phyloP scores from a whole-genome alignment of 1,140 invertebrate genomes.

The Drosophila nigrodunni region DNA sequence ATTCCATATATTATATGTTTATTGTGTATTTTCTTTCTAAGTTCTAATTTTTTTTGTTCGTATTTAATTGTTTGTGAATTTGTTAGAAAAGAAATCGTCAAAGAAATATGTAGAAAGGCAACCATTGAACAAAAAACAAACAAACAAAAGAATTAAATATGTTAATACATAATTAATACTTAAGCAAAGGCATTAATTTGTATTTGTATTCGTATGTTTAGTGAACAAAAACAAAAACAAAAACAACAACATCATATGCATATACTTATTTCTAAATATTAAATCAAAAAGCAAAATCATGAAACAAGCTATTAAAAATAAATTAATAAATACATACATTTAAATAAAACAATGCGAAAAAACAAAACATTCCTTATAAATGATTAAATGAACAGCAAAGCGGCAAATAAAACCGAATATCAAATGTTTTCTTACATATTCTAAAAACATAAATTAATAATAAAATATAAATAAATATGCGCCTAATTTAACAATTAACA shows the following conservation, averaged over 20 bases:
- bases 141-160: conserved; percentile 25
- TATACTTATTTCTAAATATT: conserved; percentile 33
- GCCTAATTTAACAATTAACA: conserved; percentile 35
- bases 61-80: conserved; percentile 18
- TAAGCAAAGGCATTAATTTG: conserved; percentile 38
- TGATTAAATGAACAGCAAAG: conserved; percentile 21
- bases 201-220: conserved; percentile 26
- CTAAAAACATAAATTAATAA: conserved; percentile 48
- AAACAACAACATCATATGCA: conserved; percentile 13
- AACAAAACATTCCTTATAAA: conserved; percentile 31
- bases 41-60: conserved; percentile 23
- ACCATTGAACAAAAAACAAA: conserved; percentile 31
- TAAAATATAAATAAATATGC: conserved; percentile 25
- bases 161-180: conserved; percentile 38
- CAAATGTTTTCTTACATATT: conserved; percentile 69
- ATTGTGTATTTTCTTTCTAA: conserved; percentile 37
- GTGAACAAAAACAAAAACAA: conserved; percentile 16
- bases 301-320: conserved; percentile 26
- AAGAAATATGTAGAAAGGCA: conserved; percentile 26
- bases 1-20: conserved; percentile 62
- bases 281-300: conserved; percentile 17
- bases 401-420: conserved; percentile 46
- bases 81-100: conserved; percentile 20
- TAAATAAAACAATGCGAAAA: conserved; percentile 6
- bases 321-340: conserved; percentile 6